Evolutionary conservation across 2,113 vertebrate genomes (phyloP), one percentile per base, ranked within the genome.

Genomic region (Paracanthobrama guichenoti): DNA sequence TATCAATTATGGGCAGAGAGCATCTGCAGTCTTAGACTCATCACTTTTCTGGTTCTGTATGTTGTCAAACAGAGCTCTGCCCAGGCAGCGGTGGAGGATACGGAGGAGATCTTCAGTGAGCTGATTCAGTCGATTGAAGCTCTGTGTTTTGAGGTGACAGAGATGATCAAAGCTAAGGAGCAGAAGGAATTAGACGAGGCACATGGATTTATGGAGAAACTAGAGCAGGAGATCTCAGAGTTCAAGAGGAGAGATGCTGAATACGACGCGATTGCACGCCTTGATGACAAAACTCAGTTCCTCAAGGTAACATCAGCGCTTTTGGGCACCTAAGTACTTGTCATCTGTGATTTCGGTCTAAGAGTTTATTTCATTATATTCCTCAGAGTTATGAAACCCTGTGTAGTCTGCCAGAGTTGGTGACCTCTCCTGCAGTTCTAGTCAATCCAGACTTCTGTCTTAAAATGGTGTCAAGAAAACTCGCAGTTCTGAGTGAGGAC

Each of bases 71-170:
- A 85, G 86, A 26, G 35, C 42, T 83, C 84, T 75, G 74, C 80
- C 20, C 84, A 76, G 26, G 20, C 86, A 39, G 84, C 88, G 0
- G 83, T 85, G 18, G 88, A 91, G 60, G 71, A 87, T 66, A 92
- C 90, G 59, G 88, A 90, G 76, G 72, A 55, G 10, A 5, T 90
- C 81, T 75, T 93, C 48, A 83, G 67, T 1, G 6, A 76, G 0
- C 31, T 90, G 62, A 91, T 91, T 0, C 84, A 88, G 48, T 85
- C 69, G 22, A 77, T 93, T n/a, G 88, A 92, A 87, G 86, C 12
- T 39, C 85, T 87, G 46, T 89, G 81, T 76, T 77, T 85, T 3
- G 88, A 89, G 10, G 59, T 92, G 76, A 88, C 35, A 39, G 6
- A 87, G 76, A 44, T 39, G 78, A 89, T 93, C 7, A 42, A 10